phyloP scores from a whole-genome alignment of 2,797 vertebrate genomes.

The Eidolon dupreanum region DNA sequence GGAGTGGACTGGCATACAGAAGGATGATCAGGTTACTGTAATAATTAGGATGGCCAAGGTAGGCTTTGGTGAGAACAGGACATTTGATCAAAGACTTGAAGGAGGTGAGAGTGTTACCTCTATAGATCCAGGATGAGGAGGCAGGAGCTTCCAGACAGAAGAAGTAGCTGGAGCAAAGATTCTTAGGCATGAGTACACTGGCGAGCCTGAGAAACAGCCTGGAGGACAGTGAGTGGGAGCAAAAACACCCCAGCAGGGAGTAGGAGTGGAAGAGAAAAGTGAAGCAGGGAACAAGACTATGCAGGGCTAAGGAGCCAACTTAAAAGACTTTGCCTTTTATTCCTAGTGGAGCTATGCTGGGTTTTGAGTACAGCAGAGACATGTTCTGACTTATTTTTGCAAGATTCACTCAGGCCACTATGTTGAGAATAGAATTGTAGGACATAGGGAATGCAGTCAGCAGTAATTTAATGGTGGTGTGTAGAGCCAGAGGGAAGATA shows the following conservation, averaged over 20 bases:
- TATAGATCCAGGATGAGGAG: not conserved
- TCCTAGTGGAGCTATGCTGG: not conserved
- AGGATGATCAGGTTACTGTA: not conserved
- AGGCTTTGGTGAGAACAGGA: not conserved
- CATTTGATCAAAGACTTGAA: not conserved
- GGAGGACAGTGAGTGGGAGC: not conserved
- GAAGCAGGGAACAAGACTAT: not conserved
- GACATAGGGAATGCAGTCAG: no score
- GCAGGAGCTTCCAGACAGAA: not conserved
- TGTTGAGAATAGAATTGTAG: slow-evolving; percentile 8
- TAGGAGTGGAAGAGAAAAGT: not conserved
- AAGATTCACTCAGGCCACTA: slow-evolving; percentile 27
- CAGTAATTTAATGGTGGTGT: no score
- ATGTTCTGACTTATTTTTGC: not conserved
- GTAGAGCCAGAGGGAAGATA: no score
- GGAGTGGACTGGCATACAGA: not conserved
- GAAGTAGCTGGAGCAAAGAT: not conserved
- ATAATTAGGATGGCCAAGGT: not conserved
- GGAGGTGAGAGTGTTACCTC: not conserved
- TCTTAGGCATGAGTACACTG: not conserved
- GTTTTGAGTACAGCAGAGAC: not conserved
- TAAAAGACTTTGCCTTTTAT: not conserved
- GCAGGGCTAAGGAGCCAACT: not conserved
- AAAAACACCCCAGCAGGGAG: not conserved
- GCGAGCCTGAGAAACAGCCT: not conserved